Percentiles rank a stretch among this genome's conserved stretches.
These are phyloP conservation scores for Crotalus viridis DNA, from an alignment of 2,113 vertebrate species.

Conservation along the genomic window DNA sequence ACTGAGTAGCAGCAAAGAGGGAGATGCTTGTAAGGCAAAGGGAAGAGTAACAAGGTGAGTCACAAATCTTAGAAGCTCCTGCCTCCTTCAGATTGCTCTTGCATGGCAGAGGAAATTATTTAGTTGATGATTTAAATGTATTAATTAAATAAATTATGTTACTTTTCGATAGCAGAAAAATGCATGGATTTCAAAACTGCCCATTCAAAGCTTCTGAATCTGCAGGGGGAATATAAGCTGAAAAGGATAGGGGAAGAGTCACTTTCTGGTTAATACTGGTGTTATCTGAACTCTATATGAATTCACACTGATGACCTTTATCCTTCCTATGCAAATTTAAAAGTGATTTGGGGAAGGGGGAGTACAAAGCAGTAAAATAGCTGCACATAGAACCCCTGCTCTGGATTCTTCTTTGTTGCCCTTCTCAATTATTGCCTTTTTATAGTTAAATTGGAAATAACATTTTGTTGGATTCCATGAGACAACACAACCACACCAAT, in stretches of 20 bases:
- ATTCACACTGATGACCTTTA: background rate
- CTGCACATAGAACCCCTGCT: accelerated
- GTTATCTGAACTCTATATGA: background rate
- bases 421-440: background rate
- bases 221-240: accelerated
- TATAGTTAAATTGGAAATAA: background rate
- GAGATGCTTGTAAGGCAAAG: background rate
- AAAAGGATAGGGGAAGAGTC: background rate
- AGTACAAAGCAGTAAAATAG: conserved; percentile 1
- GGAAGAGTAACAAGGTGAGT: conserved; percentile 42
- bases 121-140: background rate
- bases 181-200: background rate
- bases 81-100: background rate
- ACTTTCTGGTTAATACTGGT: background rate
- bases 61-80: accelerated
- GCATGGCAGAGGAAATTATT: background rate
- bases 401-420: background rate
- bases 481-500: background rate
- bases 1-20: conserved; percentile 1
- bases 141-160: background rate
- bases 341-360: background rate
- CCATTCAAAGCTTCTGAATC: background rate
- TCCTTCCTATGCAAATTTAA: conserved; percentile 7
- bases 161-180: background rate
- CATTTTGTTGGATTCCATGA: background rate